Evolutionary conservation across 2,113 vertebrate species (phyloP).

Genomic region (Struthio camelus): DNA sequence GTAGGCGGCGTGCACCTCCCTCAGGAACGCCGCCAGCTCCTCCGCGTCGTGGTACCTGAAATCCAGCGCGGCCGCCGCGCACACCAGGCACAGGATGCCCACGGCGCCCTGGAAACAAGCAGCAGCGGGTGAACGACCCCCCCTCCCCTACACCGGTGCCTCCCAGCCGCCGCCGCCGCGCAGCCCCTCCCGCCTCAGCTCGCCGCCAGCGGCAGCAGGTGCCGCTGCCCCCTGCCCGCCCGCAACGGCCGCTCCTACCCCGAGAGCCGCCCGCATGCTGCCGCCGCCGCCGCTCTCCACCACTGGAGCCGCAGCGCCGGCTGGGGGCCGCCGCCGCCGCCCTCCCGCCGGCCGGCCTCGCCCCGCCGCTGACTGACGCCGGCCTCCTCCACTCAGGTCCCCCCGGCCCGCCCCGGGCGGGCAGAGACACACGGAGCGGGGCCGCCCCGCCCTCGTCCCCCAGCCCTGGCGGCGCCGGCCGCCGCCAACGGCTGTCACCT

Average conservation of each 20-base stretch:
- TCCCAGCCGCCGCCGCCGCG: background rate
- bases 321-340: background rate
- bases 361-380: conserved; percentile 5
- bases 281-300: background rate
- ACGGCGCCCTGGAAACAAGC: conserved; percentile 32
- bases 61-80: conserved; percentile 69
- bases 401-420: background rate
- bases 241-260: background rate
- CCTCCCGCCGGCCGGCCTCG: background rate
- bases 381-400: conserved; percentile 4
- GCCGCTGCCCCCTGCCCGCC: background rate
- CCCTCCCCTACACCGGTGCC: background rate
- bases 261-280: background rate
- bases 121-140: background rate
- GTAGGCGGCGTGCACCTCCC: conserved; percentile 60
- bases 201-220: background rate
- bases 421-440: background rate
- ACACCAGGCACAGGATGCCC: conserved; percentile 51
- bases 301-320: background rate
- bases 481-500: rapidly evolving
- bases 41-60: conserved; percentile 79
- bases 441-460: background rate
- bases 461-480: background rate
- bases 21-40: conserved; percentile 78
- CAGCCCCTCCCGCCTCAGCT: background rate